These are phyloP conservation scores for Cerceris ruficornis DNA, from an alignment of 2,888 invertebrate species.

Conservation along the genomic window DNA sequence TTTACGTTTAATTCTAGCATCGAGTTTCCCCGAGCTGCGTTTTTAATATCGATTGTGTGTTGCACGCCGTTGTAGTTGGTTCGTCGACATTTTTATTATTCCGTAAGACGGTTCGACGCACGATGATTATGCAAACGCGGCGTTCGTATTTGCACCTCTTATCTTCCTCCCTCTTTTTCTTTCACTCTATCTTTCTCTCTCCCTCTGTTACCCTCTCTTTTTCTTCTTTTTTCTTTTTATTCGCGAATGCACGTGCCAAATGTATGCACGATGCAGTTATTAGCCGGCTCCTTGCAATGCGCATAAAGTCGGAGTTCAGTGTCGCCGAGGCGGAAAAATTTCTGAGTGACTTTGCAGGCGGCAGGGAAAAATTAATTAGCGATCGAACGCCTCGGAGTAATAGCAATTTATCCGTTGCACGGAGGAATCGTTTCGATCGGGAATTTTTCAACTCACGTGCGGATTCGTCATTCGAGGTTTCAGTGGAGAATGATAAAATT, in stretches of 20 bases:
- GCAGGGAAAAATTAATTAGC: not conserved
- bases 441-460: too few species aligned
- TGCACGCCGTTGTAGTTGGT: constrained; percentile 23
- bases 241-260: constrained; percentile 1
- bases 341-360: not conserved
- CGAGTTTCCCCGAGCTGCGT: constrained; percentile 15
- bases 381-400: too few species aligned
- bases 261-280: constrained; percentile 12
- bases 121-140: constrained; percentile 51
- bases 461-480: too few species aligned
- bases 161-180: constrained; percentile 1
- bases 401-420: too few species aligned
- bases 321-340: not conserved
- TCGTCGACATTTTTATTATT: constrained; percentile 55
- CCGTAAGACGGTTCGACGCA: constrained; percentile 49
- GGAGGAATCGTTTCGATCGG: too few species aligned
- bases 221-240: not conserved
- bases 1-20: constrained; percentile 12
- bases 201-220: too few species aligned
- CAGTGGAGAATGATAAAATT: too few species aligned
- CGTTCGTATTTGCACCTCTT: constrained; percentile 14
- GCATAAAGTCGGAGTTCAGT: constrained; percentile 19
- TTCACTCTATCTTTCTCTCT: not conserved
- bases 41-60: not conserved
- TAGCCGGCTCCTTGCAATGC: not conserved